Evolutionary conservation across 2,797 vertebrate genomes (phyloP).

Genomic region (Coregonus sp.): DNA sequence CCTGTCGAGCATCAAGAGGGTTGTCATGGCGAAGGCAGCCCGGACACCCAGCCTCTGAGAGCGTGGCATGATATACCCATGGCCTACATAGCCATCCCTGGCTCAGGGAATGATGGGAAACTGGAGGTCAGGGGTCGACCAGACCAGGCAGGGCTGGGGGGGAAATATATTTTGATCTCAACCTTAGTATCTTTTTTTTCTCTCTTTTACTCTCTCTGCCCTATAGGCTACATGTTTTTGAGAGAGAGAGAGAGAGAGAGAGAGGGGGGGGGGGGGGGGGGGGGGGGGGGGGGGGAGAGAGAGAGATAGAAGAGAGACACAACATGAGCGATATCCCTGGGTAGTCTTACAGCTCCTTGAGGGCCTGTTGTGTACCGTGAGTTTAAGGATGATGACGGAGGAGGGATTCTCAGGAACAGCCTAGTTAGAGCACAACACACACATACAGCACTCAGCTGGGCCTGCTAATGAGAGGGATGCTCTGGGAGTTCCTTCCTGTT

Average conservation of each 20-base stretch:
- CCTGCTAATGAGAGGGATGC: slow-evolving; percentile 49
- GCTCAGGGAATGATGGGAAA: slow-evolving; percentile 51
- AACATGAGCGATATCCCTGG: neutral
- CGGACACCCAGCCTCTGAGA: slow-evolving; percentile 49
- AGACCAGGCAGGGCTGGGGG: neutral
- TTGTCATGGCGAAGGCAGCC: slow-evolving; percentile 77
- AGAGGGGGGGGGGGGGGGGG: no score
- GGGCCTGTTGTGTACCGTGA: slow-evolving; percentile 14
- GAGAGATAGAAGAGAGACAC: neutral
- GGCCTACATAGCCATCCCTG: slow-evolving; percentile 48
- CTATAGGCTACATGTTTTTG: neutral
- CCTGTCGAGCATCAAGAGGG: slow-evolving; percentile 71
- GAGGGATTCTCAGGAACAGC: slow-evolving; percentile 43
- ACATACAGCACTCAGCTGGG: slow-evolving; percentile 9
- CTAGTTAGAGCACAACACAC: slow-evolving; percentile 14
- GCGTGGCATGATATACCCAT: slow-evolving; percentile 50
- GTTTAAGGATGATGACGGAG: slow-evolving; percentile 16
- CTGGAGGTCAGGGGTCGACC: slow-evolving; percentile 32
- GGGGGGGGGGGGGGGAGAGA: no score
- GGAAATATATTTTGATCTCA: neutral
- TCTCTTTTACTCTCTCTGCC: neutral
- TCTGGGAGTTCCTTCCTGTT: slow-evolving; percentile 45
- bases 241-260: neutral
- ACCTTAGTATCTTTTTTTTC: neutral
- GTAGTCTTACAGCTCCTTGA: neutral